phyloP scores from a whole-genome alignment of 2,888 invertebrate species.

The Phytoseiulus persimilis region DNA sequence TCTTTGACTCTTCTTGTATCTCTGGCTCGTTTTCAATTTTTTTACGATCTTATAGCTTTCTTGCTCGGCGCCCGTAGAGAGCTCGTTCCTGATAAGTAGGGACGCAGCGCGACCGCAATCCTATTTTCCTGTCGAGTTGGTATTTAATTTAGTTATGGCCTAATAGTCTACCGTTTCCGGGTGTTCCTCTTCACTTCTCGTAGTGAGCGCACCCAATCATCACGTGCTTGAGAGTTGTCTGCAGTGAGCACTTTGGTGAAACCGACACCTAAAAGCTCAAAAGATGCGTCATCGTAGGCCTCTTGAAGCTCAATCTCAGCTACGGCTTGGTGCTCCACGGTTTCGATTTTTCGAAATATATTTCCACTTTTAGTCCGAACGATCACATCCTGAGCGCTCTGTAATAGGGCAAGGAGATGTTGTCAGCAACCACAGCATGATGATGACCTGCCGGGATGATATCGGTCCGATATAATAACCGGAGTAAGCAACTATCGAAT shows the following conservation, averaged over 20 bases:
- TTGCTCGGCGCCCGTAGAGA: no score
- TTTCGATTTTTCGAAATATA: background rate
- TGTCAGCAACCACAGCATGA: background rate
- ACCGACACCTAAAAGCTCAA: background rate
- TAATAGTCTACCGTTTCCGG: background rate
- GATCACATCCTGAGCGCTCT: background rate
- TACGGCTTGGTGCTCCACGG: conserved; percentile 5
- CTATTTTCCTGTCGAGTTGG: background rate
- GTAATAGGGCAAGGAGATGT: background rate
- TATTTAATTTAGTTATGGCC: background rate
- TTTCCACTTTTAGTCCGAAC: background rate
- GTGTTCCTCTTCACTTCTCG: background rate
- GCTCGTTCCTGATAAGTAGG: no score
- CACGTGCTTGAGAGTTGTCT: background rate
- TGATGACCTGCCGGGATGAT: no score
- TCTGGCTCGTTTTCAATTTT: no score
- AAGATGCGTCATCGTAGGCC: background rate
- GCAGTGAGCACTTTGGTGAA: background rate
- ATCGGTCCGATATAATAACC: no score
- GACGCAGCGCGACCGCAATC: no score
- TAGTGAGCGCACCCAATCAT: background rate
- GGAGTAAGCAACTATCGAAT: no score
- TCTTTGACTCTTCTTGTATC: no score
- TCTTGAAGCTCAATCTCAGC: background rate
- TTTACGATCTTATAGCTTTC: no score